phyloP scores from a whole-genome alignment of 2,113 vertebrate genomes.

The Forbesichthys papilliferus region DNA sequence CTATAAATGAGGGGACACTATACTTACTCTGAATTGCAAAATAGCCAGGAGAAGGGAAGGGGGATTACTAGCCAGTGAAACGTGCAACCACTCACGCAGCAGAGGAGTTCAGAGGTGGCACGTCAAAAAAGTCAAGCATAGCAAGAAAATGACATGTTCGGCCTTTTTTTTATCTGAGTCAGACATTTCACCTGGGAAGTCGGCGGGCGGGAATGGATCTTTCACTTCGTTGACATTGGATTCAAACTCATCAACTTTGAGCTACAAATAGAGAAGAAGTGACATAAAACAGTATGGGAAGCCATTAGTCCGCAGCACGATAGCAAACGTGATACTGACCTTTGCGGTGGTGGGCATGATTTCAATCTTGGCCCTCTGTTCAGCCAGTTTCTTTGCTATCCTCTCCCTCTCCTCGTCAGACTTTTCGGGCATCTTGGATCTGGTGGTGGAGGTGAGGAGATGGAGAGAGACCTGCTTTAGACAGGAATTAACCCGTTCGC shows the following conservation, averaged over 20 bases:
- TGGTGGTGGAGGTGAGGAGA: constrained; percentile 45
- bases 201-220: constrained; percentile 95
- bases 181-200: constrained; percentile 88
- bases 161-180: background rate
- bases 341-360: constrained; percentile 94
- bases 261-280: constrained; percentile 66
- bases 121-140: background rate
- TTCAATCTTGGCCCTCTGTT: constrained; percentile 89
- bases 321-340: constrained; percentile 66
- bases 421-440: constrained; percentile 84
- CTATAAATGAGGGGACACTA: constrained; percentile 49
- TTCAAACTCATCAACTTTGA: constrained; percentile 97
- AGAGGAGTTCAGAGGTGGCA: background rate
- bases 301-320: background rate
- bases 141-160: background rate
- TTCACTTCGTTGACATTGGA: constrained; percentile 97
- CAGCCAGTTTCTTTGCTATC: constrained; percentile 87
- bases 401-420: constrained; percentile 88
- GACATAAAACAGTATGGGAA: background rate
- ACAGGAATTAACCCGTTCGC: too few relatives aligned
- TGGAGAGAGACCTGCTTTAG: background rate
- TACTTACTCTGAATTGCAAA: constrained; percentile 48
- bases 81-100: background rate
- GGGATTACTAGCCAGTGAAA: constrained; percentile 29
- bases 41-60: constrained; percentile 28